These are phyloP conservation scores for Lipotes vexillifer DNA, from an alignment of 2,113 vertebrate genomes.

Conservation along the genomic window DNA sequence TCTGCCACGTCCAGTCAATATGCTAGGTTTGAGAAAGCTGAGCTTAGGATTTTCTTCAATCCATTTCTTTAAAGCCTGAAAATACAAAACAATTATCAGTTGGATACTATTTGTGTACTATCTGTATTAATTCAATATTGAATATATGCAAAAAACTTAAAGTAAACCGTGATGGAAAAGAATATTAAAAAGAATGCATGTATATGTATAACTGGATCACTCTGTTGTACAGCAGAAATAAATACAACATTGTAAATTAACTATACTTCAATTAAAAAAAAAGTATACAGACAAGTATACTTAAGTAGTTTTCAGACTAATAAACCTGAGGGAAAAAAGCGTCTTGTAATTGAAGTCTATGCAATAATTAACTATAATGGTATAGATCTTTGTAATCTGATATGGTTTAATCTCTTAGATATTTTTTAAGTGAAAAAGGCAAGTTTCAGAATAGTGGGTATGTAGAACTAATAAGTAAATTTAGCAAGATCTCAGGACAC, in stretches of 20 bases:
- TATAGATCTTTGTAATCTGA: background rate
- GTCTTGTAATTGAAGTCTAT: background rate
- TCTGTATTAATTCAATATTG: background rate
- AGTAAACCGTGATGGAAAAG: background rate
- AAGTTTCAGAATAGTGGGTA: background rate
- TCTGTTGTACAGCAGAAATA: background rate
- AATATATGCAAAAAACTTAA: background rate
- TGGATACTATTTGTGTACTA: background rate
- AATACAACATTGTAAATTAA: background rate
- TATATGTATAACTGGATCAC: background rate
- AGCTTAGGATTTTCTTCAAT: constrained; percentile 80
- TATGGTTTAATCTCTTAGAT: background rate
- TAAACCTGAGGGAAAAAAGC: background rate
- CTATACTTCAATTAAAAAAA: background rate
- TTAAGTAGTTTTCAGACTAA: background rate
- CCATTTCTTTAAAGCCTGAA: constrained; percentile 86
- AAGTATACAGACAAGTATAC: background rate
- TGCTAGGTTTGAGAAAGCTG: constrained; percentile 77
- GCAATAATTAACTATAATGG: background rate
- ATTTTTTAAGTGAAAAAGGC: constrained; percentile 16
- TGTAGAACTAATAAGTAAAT: background rate
- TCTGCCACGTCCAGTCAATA: constrained; percentile 80
- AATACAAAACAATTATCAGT: constrained; percentile 50
- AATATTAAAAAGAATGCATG: background rate
- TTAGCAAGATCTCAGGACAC: background rate